Evolutionary conservation across 2,797 vertebrate genomes (phyloP).

Genomic region (Pygocentrus nattereri): DNA sequence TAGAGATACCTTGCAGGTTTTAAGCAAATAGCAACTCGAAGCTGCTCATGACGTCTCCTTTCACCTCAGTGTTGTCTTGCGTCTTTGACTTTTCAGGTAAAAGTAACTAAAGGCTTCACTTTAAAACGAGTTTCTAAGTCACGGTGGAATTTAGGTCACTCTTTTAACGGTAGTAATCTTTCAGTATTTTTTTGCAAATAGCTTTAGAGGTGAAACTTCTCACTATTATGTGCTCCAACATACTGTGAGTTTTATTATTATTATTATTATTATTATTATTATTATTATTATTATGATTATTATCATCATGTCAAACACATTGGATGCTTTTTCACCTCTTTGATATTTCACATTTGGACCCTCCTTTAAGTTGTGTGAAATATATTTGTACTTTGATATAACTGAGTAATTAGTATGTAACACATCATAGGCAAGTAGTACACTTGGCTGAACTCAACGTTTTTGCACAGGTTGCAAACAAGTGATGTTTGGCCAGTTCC

Average conservation of each 20-base stretch:
- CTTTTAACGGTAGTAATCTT: neutral
- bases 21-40: conserved; percentile 33
- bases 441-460: neutral
- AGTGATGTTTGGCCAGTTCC: no score
- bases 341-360: neutral
- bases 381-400: neutral
- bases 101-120: conserved; percentile 22
- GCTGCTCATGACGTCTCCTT: conserved; percentile 18
- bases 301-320: no score
- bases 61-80: conserved; percentile 24
- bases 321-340: neutral
- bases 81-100: conserved; percentile 39
- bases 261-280: no score
- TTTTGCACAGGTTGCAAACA: conserved; percentile 6
- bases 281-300: no score
- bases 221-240: neutral
- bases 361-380: neutral
- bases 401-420: neutral
- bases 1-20: conserved; percentile 50
- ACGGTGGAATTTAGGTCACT: conserved; percentile 15
- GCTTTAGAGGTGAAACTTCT: neutral
- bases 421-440: neutral
- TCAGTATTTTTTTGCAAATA: neutral
- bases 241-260: neutral
- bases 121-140: neutral